A percentile compares a stretch with the other conserved stretches of the same genome.
Conservation (phyloP, 1,140 invertebrate genomes). For the Drosophila chauvacae region DNA sequence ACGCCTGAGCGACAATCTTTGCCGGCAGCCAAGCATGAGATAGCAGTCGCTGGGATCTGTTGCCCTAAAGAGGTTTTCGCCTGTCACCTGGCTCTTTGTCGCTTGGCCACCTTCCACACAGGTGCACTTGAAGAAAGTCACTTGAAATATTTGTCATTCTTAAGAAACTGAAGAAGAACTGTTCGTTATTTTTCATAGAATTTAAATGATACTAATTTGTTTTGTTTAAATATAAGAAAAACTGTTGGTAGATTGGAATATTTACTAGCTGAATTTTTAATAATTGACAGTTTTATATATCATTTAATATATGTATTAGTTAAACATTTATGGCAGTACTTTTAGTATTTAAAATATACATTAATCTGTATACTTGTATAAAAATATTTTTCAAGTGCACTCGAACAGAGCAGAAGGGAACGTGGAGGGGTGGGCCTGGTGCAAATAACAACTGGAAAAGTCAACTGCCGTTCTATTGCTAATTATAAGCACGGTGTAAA, state of each 20-base stretch:
- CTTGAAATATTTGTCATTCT: no score
- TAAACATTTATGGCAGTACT: background rate
- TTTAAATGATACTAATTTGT: no score
- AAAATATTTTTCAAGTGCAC: background rate
- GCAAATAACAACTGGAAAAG: constrained; percentile 60
- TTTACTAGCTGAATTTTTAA: background rate
- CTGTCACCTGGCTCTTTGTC: constrained; percentile 37
- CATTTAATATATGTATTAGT: background rate
- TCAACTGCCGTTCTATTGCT: constrained; percentile 79
- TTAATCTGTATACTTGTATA: no score
- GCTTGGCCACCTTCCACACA: constrained; percentile 13
- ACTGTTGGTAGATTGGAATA: background rate
- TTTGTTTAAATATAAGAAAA: background rate
- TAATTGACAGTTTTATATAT: background rate
- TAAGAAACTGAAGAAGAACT: background rate
- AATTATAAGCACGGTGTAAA: constrained; percentile 78
- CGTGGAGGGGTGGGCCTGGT: background rate
- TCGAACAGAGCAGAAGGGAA: background rate
- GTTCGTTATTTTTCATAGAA: background rate
- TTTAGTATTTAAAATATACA: background rate
- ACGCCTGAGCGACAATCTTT: constrained; percentile 76
- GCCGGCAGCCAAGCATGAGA: constrained; percentile 65
- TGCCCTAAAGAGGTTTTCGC: constrained; percentile 8
- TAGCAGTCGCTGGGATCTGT: constrained; percentile 1
- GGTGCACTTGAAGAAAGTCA: constrained; percentile 10